Evolutionary conservation across 2,888 invertebrate genomes (phyloP).

Genomic region (Lasioglossum oenotherae): DNA sequence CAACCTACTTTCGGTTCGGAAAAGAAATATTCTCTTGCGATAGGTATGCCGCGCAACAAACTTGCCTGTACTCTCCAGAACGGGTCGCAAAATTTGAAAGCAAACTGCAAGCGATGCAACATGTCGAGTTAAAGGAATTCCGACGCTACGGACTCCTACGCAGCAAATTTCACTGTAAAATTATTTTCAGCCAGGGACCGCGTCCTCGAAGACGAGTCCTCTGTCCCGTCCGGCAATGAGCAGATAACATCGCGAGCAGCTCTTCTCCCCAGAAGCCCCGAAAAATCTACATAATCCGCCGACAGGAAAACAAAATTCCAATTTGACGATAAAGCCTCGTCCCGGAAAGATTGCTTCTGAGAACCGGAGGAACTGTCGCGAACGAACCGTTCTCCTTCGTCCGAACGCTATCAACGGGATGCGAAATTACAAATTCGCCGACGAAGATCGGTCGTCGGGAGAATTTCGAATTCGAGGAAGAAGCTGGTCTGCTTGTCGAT

Average conservation of each 20-base stretch:
- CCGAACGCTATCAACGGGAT: constrained; percentile 16
- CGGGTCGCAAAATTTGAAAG: background rate
- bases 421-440: constrained; percentile 38
- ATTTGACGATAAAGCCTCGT: constrained; percentile 9
- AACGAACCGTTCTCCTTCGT: constrained; percentile 21
- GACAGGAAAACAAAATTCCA: constrained; percentile 13
- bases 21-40: background rate
- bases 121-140: background rate
- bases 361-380: background rate
- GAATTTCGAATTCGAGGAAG: constrained; percentile 7
- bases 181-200: background rate
- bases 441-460: constrained; percentile 5
- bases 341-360: background rate
- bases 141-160: background rate
- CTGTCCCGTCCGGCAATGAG: background rate
- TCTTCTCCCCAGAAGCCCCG: constrained; percentile 2
- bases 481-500: constrained; percentile 37
- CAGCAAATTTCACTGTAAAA: background rate
- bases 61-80: background rate
- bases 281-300: constrained; percentile 10
- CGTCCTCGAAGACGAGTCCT: background rate
- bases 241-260: background rate
- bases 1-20: background rate
- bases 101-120: background rate
- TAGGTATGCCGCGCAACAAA: background rate